Evolutionary conservation across 2,797 vertebrate species (phyloP).

Genomic region (Rhinophrynus dorsalis): DNA sequence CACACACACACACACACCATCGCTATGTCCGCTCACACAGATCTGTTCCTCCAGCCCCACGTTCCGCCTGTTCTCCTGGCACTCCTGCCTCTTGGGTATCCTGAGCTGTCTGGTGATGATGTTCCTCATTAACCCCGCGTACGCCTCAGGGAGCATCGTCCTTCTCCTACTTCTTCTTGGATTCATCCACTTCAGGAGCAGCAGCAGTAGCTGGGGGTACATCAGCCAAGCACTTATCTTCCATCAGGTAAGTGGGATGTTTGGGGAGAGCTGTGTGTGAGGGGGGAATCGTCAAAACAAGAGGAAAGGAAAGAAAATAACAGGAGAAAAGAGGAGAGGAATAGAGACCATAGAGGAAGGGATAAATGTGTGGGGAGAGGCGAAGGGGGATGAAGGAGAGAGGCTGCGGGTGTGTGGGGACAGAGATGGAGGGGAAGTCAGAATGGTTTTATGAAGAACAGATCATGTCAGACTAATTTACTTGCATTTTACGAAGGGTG

Average conservation of each 20-base stretch:
- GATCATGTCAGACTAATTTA: too few species aligned
- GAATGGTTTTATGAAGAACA: too few species aligned
- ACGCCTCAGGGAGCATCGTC: slow-evolving; percentile 84
- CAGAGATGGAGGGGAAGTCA: too few species aligned
- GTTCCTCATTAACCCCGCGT: slow-evolving; percentile 88
- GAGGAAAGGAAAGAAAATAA: too few species aligned
- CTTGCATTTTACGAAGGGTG: too few species aligned
- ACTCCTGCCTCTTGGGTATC: slow-evolving; percentile 87
- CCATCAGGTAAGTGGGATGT: slow-evolving; percentile 76
- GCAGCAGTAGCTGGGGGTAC: slow-evolving; percentile 92
- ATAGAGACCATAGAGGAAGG: too few species aligned
- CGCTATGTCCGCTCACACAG: slow-evolving; percentile 7
- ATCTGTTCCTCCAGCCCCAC: slow-evolving; percentile 70
- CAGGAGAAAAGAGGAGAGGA: too few species aligned
- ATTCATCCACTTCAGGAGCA: slow-evolving; percentile 83
- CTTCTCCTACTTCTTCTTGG: slow-evolving; percentile 82
- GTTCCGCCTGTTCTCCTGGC: slow-evolving; percentile 89
- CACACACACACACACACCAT: background rate
- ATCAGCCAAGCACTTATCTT: slow-evolving; percentile 94
- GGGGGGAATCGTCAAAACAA: too few species aligned
- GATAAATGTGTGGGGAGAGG: too few species aligned
- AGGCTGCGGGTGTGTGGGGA: too few species aligned
- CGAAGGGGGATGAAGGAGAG: too few species aligned
- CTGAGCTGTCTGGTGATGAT: slow-evolving; percentile 90
- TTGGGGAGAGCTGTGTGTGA: too few species aligned